Conservation (phyloP, 92 coral and sea anemone species). For the Nematostella vectensis region DNA sequence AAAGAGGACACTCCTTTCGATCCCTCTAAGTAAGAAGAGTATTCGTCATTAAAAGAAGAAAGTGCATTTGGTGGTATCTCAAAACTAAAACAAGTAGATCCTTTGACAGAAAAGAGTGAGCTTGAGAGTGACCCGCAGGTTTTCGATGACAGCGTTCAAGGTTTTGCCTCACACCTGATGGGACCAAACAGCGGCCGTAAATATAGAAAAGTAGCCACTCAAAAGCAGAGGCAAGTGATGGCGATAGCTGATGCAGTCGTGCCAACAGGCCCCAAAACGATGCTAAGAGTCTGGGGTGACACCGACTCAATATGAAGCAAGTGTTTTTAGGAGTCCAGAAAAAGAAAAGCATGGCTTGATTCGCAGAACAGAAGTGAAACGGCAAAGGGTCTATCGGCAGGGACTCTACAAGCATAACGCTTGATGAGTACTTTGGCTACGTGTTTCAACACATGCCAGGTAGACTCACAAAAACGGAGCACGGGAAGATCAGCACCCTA, state of each 20-base stretch:
- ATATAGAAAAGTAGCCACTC: conserved; percentile 2
- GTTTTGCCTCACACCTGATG: conserved; percentile 6
- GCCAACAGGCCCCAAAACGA: conserved; percentile 1
- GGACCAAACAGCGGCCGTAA: conserved; percentile 7
- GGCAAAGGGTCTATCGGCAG: conserved; percentile 9
- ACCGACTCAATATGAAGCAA: background rate
- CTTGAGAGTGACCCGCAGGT: background rate
- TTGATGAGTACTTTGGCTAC: conserved; percentile 2
- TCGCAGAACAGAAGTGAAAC: background rate
- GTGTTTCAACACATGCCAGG: conserved; percentile 4
- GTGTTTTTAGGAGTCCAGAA: background rate
- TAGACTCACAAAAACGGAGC: background rate
- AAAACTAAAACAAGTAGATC: no score
- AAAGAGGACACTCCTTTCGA: background rate
- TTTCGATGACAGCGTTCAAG: conserved; percentile 7
- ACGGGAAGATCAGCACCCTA: background rate
- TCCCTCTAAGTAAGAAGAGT: conserved; percentile 6
- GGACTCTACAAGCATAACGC: conserved; percentile 6
- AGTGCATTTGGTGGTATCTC: no score
- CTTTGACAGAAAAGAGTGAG: background rate
- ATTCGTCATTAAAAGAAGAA: no score
- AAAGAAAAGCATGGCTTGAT: conserved; percentile 4
- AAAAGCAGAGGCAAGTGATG: conserved; percentile 1
- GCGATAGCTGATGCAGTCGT: conserved; percentile 4
- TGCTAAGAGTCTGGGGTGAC: conserved; percentile 7